A percentile compares a stretch with the other conserved stretches of the same genome.
These are phyloP conservation scores for Hedychridium roseum DNA, from an alignment of 2,888 invertebrate genomes.

Conservation along the genomic window DNA sequence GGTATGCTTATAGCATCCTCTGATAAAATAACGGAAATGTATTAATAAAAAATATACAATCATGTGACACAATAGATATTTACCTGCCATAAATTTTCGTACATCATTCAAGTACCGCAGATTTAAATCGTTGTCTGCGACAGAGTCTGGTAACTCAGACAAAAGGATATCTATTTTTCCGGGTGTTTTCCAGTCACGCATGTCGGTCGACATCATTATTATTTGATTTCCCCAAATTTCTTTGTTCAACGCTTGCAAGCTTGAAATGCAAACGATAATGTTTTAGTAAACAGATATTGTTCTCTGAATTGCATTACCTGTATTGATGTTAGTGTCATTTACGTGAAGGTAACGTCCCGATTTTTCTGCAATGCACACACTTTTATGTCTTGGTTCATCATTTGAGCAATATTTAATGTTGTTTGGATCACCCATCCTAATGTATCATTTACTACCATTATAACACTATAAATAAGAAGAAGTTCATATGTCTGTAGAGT, in stretches of 20 bases:
- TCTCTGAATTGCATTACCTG: too few species aligned
- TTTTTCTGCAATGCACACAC: conserved; percentile 98
- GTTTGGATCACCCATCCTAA: conserved; percentile 93
- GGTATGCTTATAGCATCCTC: conserved; percentile 93
- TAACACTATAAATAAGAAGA: conserved; percentile 61
- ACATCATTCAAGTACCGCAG: conserved; percentile 98
- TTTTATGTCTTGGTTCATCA: conserved; percentile 77
- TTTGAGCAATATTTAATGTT: conserved; percentile 80
- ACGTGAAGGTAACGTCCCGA: conserved; percentile 90
- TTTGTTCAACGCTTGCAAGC: conserved; percentile 75
- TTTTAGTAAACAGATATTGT: too few species aligned
- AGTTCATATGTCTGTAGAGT: neutral
- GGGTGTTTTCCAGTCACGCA: conserved; percentile 82
- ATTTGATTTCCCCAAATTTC: conserved; percentile 83
- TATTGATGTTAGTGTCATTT: conserved; percentile 39
- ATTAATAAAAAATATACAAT: neutral
- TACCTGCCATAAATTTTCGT: conserved; percentile 80
- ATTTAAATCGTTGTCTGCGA: conserved; percentile 98
- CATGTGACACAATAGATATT: neutral
- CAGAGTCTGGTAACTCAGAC: conserved; percentile 95
- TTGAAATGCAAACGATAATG: too few species aligned
- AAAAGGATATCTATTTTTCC: conserved; percentile 94
- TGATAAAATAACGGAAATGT: conserved; percentile 42
- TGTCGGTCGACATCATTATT: conserved; percentile 83
- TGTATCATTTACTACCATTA: conserved; percentile 95